Conservation (phyloP, 1,140 invertebrate species). For the Mya arenaria region DNA sequence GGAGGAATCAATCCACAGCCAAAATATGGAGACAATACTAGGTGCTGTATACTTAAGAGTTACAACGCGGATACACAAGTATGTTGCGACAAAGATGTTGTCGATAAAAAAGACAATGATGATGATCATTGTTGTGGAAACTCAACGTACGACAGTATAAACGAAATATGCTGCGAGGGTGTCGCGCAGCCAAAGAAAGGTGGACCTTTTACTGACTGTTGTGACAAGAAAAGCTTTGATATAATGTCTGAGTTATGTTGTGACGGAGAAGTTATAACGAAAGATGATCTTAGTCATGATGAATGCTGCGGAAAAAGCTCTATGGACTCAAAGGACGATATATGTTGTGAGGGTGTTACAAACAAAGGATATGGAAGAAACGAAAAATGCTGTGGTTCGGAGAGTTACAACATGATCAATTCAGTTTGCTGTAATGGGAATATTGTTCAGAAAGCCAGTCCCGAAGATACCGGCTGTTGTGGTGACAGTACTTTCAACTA, state of each 20-base stretch:
- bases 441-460: not conserved
- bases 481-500: conserved; percentile 31
- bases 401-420: conserved; percentile 7
- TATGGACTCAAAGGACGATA: conserved; percentile 1
- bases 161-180: conserved; percentile 32
- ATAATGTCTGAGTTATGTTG: conserved; percentile 4
- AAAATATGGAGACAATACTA: not conserved
- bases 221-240: conserved; percentile 2
- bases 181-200: not conserved
- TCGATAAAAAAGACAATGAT: conserved; percentile 1
- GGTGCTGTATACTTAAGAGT: conserved; percentile 16
- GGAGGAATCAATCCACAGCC: not conserved
- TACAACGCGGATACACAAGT: conserved; percentile 12
- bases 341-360: conserved; percentile 15
- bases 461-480: conserved; percentile 13
- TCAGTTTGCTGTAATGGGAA: conserved; percentile 4
- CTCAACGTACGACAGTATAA: not conserved
- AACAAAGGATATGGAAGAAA: not conserved
- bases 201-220: conserved; percentile 9
- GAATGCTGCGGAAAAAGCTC: conserved; percentile 8
- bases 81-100: conserved; percentile 12
- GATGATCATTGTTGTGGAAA: conserved; percentile 37
- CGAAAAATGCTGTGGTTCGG: conserved; percentile 1
- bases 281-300: not conserved
- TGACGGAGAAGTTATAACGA: not conserved